phyloP scores from a whole-genome alignment of 1,140 invertebrate species.

The Trichonephila inaurata region DNA sequence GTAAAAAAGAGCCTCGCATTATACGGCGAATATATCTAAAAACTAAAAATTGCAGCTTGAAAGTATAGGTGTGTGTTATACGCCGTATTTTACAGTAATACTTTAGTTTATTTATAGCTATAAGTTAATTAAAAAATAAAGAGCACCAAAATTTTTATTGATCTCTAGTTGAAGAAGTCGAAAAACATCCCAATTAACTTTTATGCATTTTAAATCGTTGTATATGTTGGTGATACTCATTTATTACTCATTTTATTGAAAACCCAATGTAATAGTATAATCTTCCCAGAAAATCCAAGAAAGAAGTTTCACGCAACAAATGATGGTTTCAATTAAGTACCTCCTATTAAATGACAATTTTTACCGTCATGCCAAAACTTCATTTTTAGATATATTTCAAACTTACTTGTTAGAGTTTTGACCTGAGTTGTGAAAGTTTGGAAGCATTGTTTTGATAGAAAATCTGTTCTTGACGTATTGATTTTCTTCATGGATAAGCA shows the following conservation, averaged over 20 bases:
- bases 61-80: too few species aligned
- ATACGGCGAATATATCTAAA: too few species aligned
- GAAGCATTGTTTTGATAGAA: background rate
- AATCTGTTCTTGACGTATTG: constrained; percentile 22
- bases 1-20: too few species aligned
- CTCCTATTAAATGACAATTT: background rate
- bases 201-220: too few species aligned
- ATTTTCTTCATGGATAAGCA: background rate
- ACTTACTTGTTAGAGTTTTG: constrained; percentile 2
- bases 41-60: too few species aligned
- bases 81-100: too few species aligned
- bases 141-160: too few species aligned
- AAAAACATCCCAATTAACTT: background rate
- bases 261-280: background rate
- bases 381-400: constrained; percentile 14
- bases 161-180: too few species aligned
- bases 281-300: background rate
- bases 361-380: background rate
- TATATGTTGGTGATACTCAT: background rate
- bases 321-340: background rate
- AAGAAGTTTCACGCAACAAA: background rate
- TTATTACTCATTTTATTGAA: background rate
- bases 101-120: too few species aligned
- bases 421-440: background rate
- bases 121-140: too few species aligned